Conservation (phyloP, 2,888 invertebrate genomes). For the Gerris lacustris region DNA sequence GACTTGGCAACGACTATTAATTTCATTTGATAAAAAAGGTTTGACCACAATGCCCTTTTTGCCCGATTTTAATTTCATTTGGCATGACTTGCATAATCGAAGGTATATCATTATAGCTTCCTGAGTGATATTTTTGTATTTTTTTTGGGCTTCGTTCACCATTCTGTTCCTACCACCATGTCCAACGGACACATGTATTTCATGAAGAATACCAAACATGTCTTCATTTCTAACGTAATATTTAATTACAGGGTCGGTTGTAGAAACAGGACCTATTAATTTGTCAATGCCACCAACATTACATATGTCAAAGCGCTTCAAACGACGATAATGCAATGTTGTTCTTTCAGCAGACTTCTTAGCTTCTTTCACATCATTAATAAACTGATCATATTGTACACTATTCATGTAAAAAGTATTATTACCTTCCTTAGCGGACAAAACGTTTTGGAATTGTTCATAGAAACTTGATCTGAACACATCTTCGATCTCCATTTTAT, state of each 20-base stretch:
- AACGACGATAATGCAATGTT: neutral
- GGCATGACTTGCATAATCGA: neutral
- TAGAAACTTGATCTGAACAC: no score
- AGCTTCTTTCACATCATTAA: no score
- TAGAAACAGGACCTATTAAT: neutral
- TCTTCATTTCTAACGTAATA: constrained; percentile 7
- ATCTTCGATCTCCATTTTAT: no score
- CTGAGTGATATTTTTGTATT: constrained; percentile 9
- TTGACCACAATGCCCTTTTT: constrained; percentile 20
- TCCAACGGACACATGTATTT: neutral
- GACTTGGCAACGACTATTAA: constrained; percentile 19
- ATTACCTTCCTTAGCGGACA: no score
- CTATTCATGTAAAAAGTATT: no score
- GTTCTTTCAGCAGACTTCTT: no score
- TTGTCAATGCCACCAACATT: neutral
- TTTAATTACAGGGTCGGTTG: neutral
- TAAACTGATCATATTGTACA: no score
- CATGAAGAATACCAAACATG: constrained; percentile 6
- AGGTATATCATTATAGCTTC: constrained; percentile 3
- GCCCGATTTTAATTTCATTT: neutral
- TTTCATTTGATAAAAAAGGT: constrained; percentile 16
- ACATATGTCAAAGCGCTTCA: constrained; percentile 7
- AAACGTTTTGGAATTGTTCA: no score
- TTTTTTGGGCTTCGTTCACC: neutral
- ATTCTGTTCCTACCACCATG: neutral